These are phyloP conservation scores for Luperina testacea DNA, from an alignment of 2,888 invertebrate genomes.

Conservation along the genomic window DNA sequence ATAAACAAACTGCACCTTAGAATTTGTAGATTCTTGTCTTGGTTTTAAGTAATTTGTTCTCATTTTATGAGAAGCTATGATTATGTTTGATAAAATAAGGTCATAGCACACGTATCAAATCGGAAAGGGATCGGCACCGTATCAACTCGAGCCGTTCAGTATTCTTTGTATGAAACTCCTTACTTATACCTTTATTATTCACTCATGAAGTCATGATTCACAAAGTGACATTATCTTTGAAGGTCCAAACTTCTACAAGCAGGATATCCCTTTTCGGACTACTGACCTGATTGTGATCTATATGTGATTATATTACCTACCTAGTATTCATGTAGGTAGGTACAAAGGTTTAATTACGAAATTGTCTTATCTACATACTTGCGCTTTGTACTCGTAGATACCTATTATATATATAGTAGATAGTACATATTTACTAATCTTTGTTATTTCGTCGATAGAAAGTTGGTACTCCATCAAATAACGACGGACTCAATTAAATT, in stretches of 20 bases:
- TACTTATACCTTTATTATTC: no score
- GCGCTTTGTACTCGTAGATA: slow-evolving; percentile 6
- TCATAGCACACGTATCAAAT: no score
- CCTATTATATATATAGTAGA: background rate
- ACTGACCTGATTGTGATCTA: background rate
- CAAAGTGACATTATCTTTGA: background rate
- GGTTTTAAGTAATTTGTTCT: background rate
- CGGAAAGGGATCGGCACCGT: no score
- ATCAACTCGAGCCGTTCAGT: no score
- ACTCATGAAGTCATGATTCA: background rate
- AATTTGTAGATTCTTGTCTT: background rate
- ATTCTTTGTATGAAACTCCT: no score
- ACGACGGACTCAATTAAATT: background rate
- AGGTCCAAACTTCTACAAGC: background rate
- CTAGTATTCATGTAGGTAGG: background rate
- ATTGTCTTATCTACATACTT: slow-evolving; percentile 14
- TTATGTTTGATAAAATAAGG: background rate
- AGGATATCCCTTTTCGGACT: slow-evolving; percentile 10
- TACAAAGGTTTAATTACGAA: slow-evolving; percentile 12
- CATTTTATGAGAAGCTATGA: background rate
- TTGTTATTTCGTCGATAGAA: background rate
- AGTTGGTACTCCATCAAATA: background rate
- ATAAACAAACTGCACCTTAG: background rate
- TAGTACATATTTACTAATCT: background rate
- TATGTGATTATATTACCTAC: background rate